A percentile compares a stretch with the other conserved stretches of the same genome.
Evolutionary conservation across 1,140 invertebrate species (phyloP).

Genomic region (Frieseomelitta varia): DNA sequence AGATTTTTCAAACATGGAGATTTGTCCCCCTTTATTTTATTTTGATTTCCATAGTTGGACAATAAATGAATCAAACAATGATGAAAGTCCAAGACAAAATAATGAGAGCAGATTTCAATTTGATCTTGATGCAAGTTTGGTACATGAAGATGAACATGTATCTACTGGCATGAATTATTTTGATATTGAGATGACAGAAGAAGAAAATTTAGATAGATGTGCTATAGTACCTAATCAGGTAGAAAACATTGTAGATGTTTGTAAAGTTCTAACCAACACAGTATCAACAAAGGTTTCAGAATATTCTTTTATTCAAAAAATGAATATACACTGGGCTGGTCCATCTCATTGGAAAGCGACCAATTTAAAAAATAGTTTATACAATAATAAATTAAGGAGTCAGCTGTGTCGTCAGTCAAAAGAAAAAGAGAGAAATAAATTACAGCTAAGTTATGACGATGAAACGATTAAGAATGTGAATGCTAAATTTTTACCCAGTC

Average conservation of each 20-base stretch:
- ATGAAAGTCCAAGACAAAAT: constrained; percentile 22
- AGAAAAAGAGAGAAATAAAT: constrained; percentile 62
- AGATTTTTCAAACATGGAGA: constrained; percentile 46
- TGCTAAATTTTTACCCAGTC: constrained; percentile 54
- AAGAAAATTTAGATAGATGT: constrained; percentile 45
- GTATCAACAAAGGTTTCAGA: constrained; percentile 77
- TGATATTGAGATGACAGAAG: constrained; percentile 59
- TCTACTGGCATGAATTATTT: constrained; percentile 53
- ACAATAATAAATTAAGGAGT: constrained; percentile 39
- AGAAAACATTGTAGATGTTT: constrained; percentile 70
- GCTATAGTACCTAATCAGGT: constrained; percentile 21
- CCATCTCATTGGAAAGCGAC: constrained; percentile 88
- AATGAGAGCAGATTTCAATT: constrained; percentile 70
- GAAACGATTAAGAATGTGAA: constrained; percentile 30
- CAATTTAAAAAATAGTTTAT: constrained; percentile 20
- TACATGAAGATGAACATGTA: constrained; percentile 50
- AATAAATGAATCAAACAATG: constrained; percentile 63
- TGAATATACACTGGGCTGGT: constrained; percentile 88
- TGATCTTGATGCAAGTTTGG: constrained; percentile 75
- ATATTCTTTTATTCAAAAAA: constrained; percentile 87
- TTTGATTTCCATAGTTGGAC: constrained; percentile 74
- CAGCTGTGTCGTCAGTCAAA: constrained; percentile 56
- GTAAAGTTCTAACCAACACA: constrained; percentile 72
- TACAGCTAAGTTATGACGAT: constrained; percentile 61
- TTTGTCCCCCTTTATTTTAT: constrained; percentile 60